Base-by-base conservation (phyloP, 1,140 invertebrate species). In the Hydropsyche tenuis region DNA sequence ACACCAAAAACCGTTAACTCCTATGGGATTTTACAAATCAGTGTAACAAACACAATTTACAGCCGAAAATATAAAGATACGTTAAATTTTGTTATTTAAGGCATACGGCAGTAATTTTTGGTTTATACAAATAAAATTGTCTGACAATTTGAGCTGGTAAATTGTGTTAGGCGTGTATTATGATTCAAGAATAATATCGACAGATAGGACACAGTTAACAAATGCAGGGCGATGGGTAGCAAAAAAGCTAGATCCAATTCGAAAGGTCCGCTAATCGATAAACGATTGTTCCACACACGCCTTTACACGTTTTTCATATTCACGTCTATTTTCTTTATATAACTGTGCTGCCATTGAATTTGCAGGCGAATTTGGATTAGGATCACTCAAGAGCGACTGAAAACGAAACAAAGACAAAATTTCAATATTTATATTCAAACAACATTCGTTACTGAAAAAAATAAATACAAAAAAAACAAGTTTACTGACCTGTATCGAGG, bases 291-390 rank as follows among this genome's bases (percentile, higher is more conserved):
- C 95, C 82, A 97, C 96, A 85, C 95, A 97, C 82, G 94, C 93
- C 88, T 96, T 96, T 81, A 97, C 95, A 88, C 95, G 89, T 86
- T 97, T 97, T 87, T 97, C 96, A 86, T 98, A 97, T 88, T 97
- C 95, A 80, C 94, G 89, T 82, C 94, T 89, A 85, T 96, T 96
- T 85, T 96, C 94, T 89, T 96, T 96, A 86, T 97, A 98, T 79
- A 97, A 90, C 88, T 97, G 95, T 76, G 96, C 96, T 81, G 96
- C 96, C 90, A 96, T 94, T 78, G 94, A 96, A 84, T 98, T 98
- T 75, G 96, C 96, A 80, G 96, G 96, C 82, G 94, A 96, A 87
- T 97, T 97, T 75, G 96, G 96, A 87, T 97, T 98, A 75, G 96
- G 96, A 87, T 98, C 96, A 90, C 94, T 95, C 85, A 96, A 88